Conservation (phyloP, 2,797 vertebrate genomes). For the Squalus acanthias region DNA sequence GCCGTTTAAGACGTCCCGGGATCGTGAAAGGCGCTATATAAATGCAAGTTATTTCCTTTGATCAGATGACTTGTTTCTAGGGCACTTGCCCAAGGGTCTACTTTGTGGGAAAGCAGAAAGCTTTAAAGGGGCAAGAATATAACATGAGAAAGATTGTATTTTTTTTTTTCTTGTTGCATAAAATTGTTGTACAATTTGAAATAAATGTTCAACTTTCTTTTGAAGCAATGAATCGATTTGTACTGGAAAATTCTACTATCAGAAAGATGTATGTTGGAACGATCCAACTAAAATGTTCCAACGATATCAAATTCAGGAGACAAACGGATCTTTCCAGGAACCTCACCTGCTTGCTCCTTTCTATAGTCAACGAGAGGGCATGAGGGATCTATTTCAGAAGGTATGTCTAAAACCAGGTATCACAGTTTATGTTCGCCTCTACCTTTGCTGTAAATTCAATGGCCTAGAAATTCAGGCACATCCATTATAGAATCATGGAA, state of each 20-base stretch:
- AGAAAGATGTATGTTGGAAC: conserved; percentile 69
- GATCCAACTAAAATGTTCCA: conserved; percentile 62
- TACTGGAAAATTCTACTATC: conserved; percentile 61
- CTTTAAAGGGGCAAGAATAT: background rate
- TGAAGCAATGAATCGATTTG: conserved; percentile 48
- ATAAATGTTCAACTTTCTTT: background rate
- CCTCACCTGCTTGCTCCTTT: conserved; percentile 60
- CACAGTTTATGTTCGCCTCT: background rate
- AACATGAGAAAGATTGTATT: background rate
- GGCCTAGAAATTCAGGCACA: background rate
- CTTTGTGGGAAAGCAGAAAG: background rate
- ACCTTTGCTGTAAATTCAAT: background rate
- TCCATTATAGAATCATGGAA: too few species aligned
- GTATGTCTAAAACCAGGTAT: conserved; percentile 46
- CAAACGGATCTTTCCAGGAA: conserved; percentile 52
- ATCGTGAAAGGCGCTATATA: background rate
- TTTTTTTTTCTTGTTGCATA: background rate
- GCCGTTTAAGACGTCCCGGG: background rate
- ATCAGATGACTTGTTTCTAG: background rate
- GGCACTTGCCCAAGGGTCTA: background rate
- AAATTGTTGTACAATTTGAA: background rate
- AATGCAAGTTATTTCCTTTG: too few species aligned
- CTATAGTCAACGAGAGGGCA: conserved; percentile 50
- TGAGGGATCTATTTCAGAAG: conserved; percentile 57
- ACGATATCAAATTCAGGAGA: conserved; percentile 49